These are phyloP conservation scores for Aphrophora alni DNA, from an alignment of 2,888 invertebrate genomes.

Conservation along the genomic window DNA sequence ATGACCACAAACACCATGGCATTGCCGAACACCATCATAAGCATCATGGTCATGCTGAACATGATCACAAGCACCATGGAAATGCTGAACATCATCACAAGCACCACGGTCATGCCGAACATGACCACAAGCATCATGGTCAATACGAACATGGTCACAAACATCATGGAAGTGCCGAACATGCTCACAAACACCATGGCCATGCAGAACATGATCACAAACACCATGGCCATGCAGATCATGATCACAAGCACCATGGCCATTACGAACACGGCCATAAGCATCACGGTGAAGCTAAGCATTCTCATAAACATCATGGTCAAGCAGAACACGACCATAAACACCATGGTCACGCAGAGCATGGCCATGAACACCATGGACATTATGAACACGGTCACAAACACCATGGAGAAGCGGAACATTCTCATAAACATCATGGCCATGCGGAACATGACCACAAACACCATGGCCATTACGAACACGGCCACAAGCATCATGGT, in stretches of 20 bases:
- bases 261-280: conserved; percentile 36
- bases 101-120: conserved; percentile 47
- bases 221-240: conserved; percentile 25
- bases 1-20: conserved; percentile 48
- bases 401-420: conserved; percentile 43
- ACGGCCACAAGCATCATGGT: conserved; percentile 47
- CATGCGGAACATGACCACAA: conserved; percentile 35
- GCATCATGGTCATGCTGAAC: conserved; percentile 47
- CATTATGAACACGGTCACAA: conserved; percentile 44
- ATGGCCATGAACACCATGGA: conserved; percentile 46
- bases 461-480: conserved; percentile 42
- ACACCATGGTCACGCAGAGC: conserved; percentile 45
- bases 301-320: conserved; percentile 45
- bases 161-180: conserved; percentile 43
- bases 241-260: conserved; percentile 13
- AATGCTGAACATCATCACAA: conserved; percentile 47
- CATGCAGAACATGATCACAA: conserved; percentile 43
- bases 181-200: conserved; percentile 45
- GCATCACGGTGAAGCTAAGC: conserved; percentile 35
- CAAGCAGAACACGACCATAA: conserved; percentile 44
- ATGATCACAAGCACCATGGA: conserved; percentile 48
- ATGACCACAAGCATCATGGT: conserved; percentile 48
- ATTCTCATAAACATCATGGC: conserved; percentile 42
- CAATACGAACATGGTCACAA: conserved; percentile 48
- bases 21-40: conserved; percentile 46